Evolutionary conservation across 2,797 vertebrate species (phyloP), one percentile per base, ranked within the genome.

Genomic region (Acanthornis magna): DNA sequence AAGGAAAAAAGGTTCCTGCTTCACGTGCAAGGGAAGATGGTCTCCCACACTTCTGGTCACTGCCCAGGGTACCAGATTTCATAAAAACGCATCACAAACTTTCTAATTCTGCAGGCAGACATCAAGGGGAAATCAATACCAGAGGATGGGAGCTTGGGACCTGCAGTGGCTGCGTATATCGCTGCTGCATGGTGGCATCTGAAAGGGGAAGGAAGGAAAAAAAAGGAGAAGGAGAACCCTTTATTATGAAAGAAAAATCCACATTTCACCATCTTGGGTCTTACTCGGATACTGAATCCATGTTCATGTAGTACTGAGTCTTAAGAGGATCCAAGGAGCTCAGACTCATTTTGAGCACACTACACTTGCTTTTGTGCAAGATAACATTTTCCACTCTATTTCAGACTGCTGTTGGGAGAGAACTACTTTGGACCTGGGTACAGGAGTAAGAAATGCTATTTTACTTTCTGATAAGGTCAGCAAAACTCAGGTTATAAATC

Each of bases 101-200:
- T 63, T 75, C 27, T 48, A 47, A 60, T n/a, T 66, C 47, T 66
- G 40, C n/a, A 83, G 32, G 16, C 13, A 79, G 19, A 55, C 12
- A 19, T n/a, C 42, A 42, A 42, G 14, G 11, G 5, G 4, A n/a
- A 83, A 50, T 61, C n/a, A 54, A 26, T n/a, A 47, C 3, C 54
- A 71, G 57, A 75, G 25, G 26, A 55, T 40, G 50, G 34, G 23
- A 93, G 72, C 16, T 11, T 27, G 27, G 27, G 61, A 53, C 30
- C 22, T 54, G 17, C 16, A 32, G 7, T 10, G 19, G n/a, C 36
- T 43, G 5, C 13, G 2, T 0, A 0, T 14, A 40, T 43, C 27
- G 6, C 17, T 78, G 34, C 42, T 84, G 17, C 16, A 6, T 15
- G 10, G 58, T 21, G 22, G 18, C 40, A 48, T 9, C 40, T 36